Conservation (phyloP, 2,888 invertebrate species). For the Beris chalybata region DNA sequence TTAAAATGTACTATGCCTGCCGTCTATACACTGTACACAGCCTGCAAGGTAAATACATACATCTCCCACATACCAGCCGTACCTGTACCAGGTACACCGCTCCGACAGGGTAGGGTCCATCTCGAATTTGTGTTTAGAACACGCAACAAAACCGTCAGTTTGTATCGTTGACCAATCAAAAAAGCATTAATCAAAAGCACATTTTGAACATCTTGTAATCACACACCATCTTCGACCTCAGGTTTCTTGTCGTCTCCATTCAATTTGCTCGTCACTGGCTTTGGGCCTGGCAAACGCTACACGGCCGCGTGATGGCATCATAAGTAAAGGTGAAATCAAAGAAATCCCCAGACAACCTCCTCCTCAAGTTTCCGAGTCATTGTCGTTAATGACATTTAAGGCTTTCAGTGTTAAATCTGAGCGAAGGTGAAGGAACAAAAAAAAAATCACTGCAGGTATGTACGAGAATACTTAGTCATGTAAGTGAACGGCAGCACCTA, state of each 20-base stretch:
- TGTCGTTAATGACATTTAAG: conserved; percentile 26
- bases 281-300: not conserved
- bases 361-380: conserved; percentile 25
- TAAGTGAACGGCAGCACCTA: too few species aligned
- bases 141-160: not conserved
- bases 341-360: conserved; percentile 25
- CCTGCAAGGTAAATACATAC: not conserved
- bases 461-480: too few species aligned
- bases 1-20: conserved; percentile 4
- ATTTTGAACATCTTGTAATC: conserved; percentile 9
- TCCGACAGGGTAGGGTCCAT: not conserved
- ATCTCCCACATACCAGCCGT: not conserved
- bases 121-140: not conserved
- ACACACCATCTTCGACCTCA: conserved; percentile 20
- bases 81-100: not conserved
- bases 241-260: conserved; percentile 21
- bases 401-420: conserved; percentile 13
- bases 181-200: conserved; percentile 26
- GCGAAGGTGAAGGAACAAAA: conserved; percentile 1
- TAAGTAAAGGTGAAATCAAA: conserved; percentile 22
- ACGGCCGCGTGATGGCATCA: not conserved
- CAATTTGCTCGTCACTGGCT: conserved; percentile 23
- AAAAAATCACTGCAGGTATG: not conserved
- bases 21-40: not conserved
- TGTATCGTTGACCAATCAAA: conserved; percentile 22